These are phyloP conservation scores for Disparrhopalites patrizii DNA, from an alignment of 2,888 invertebrate genomes.

Conservation along the genomic window DNA sequence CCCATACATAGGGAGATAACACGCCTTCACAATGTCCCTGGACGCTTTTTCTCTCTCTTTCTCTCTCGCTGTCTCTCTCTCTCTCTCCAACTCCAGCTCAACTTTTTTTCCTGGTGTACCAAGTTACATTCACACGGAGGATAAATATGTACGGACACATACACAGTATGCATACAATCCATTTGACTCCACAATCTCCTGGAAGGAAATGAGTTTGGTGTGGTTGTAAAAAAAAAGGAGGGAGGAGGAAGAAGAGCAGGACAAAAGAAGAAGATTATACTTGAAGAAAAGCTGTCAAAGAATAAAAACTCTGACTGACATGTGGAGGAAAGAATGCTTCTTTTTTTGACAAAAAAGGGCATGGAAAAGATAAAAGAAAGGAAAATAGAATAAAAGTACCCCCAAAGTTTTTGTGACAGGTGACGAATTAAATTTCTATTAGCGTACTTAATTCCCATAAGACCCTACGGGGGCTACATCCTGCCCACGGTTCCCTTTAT, in stretches of 20 bases:
- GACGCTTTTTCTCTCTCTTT: neutral
- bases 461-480: too few species aligned
- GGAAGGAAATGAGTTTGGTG: too few species aligned
- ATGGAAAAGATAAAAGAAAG: too few species aligned
- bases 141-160: neutral
- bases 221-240: too few species aligned
- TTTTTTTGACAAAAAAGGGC: neutral
- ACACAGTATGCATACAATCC: neutral
- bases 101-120: too few species aligned
- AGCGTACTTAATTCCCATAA: neutral
- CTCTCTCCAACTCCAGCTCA: neutral
- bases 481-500: too few species aligned
- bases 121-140: neutral
- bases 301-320: conserved; percentile 5
- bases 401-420: neutral
- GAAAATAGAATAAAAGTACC: too few species aligned
- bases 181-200: neutral
- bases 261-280: neutral
- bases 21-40: neutral
- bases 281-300: neutral
- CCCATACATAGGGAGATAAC: neutral
- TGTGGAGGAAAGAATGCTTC: neutral
- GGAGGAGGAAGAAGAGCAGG: neutral
- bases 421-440: conserved; percentile 10
- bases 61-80: neutral